These are phyloP conservation scores for Steatocranus sp. DNA, from an alignment of 2,797 vertebrate genomes.

Conservation along the genomic window DNA sequence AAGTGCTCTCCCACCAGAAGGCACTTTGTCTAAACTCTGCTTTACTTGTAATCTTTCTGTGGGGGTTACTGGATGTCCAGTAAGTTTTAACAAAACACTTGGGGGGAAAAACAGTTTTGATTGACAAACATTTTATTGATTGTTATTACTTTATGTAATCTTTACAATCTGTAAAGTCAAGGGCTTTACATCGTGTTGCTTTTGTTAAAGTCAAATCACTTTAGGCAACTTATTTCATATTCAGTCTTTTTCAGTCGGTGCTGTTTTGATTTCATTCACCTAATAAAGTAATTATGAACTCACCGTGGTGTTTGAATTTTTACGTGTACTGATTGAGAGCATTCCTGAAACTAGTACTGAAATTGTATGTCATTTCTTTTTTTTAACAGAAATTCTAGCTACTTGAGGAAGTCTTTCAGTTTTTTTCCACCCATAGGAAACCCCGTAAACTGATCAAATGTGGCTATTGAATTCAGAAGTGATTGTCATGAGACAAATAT, in stretches of 20 bases:
- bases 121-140: neutral
- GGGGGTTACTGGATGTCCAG: neutral
- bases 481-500: neutral
- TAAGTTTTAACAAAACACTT: slow-evolving; percentile 8
- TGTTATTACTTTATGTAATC: neutral
- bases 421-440: neutral
- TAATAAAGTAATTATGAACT: slow-evolving; percentile 50
- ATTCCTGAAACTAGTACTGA: neutral
- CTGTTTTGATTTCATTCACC: neutral
- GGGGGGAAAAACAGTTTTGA: neutral
- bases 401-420: neutral
- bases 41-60: neutral
- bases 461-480: neutral
- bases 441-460: neutral
- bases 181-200: neutral
- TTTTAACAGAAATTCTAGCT: neutral
- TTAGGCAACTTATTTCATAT: neutral
- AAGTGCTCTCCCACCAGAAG: slow-evolving; percentile 15
- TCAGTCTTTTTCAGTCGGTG: neutral
- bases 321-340: neutral
- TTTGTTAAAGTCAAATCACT: neutral
- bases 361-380: neutral
- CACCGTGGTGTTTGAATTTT: neutral
- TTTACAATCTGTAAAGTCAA: neutral
- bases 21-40: neutral